Evolutionary conservation across 2,797 vertebrate species (phyloP).

Genomic region (Hydrolagus colliei): DNA sequence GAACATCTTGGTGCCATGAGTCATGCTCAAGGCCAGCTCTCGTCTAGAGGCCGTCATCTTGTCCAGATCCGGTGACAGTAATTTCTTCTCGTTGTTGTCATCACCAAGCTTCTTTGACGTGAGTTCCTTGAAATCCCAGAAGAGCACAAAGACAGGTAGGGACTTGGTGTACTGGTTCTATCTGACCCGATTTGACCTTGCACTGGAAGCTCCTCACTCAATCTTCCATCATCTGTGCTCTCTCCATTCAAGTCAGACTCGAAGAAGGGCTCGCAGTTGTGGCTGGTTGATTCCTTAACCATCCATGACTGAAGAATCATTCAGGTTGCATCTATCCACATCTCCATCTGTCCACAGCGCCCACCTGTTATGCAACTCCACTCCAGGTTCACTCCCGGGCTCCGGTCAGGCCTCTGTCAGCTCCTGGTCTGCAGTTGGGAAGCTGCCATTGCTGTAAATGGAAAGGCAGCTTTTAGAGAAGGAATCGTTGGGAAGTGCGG

Average conservation of each 20-base stretch:
- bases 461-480: constrained; percentile 42
- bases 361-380: background rate
- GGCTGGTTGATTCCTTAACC: constrained; percentile 80
- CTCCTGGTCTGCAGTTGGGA: constrained; percentile 33
- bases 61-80: constrained; percentile 77
- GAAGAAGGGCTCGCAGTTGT: constrained; percentile 82
- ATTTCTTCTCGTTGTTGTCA: constrained; percentile 54
- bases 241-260: constrained; percentile 78
- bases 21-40: constrained; percentile 74
- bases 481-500: too few relatives aligned
- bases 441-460: constrained; percentile 57
- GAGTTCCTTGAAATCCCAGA: constrained; percentile 72
- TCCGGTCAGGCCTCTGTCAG: background rate
- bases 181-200: constrained; percentile 38
- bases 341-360: background rate
- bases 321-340: constrained; percentile 20
- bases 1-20: constrained; percentile 80
- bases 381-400: background rate
- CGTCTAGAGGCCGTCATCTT: constrained; percentile 86
- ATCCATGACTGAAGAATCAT: constrained; percentile 65
- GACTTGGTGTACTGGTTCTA: constrained; percentile 75
- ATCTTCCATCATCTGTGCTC: constrained; percentile 73
- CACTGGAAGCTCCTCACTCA: constrained; percentile 72
- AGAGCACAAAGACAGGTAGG: constrained; percentile 75
- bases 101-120: constrained; percentile 48